Evolutionary conservation across 2,888 invertebrate genomes (phyloP).

Genomic region (Isoperla grammatica): DNA sequence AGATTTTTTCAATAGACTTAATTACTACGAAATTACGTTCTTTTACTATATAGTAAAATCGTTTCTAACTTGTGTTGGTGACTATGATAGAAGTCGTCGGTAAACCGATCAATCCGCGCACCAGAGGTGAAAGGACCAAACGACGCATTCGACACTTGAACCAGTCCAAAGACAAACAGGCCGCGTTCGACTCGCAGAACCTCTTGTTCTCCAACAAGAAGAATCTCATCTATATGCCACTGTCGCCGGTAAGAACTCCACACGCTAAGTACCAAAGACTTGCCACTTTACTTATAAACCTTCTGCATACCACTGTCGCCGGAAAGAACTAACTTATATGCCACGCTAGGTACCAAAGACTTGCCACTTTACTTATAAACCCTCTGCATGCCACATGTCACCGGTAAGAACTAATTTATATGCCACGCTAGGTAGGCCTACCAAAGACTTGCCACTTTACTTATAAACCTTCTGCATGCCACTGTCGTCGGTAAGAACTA

Average conservation of each 20-base stretch:
- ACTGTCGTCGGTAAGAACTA: no score
- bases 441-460: not conserved
- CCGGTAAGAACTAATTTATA: conserved; percentile 16
- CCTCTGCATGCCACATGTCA: no score
- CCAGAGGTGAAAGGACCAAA: conserved; percentile 27
- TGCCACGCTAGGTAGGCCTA: conserved; percentile 6
- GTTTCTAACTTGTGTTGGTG: conserved; percentile 7
- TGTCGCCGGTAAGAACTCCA: conserved; percentile 3
- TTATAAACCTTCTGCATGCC: no score
- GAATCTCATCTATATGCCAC: conserved; percentile 21
- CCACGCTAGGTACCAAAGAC: no score
- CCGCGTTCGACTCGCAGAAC: conserved; percentile 9
- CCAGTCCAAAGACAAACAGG: conserved; percentile 15
- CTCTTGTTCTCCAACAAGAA: conserved; percentile 14
- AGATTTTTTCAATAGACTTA: no score
- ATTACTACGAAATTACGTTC: no score
- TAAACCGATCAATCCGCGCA: conserved; percentile 24
- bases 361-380: no score
- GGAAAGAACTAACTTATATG: no score
- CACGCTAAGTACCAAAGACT: not conserved
- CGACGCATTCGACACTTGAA: conserved; percentile 22
- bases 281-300: no score
- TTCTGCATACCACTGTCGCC: no score
- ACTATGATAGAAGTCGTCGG: conserved; percentile 24
- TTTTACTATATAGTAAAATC: no score